Evolutionary conservation across 2,888 invertebrate species (phyloP).

Genomic region (Allygus modestus): DNA sequence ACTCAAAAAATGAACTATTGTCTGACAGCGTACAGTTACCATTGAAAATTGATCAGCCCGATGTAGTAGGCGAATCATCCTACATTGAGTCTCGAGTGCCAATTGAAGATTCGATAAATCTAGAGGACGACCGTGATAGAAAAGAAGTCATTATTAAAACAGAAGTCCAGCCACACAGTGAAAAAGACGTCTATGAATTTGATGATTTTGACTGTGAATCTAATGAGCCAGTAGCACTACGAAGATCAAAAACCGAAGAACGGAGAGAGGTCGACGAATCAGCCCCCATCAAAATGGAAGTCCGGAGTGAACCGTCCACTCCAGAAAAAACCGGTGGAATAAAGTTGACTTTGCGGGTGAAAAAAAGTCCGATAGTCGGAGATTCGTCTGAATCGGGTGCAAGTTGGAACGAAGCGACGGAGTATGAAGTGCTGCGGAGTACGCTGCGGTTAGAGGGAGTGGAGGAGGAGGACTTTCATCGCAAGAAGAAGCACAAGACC

Average conservation of each 20-base stretch:
- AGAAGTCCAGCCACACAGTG: neutral
- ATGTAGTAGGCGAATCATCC: neutral
- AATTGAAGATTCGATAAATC: neutral
- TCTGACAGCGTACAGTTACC: conserved; percentile 28
- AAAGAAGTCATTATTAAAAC: conserved; percentile 8
- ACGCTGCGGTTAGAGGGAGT: conserved; percentile 85
- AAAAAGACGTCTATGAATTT: conserved; percentile 78
- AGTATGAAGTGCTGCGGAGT: conserved; percentile 83
- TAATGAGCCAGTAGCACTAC: conserved; percentile 71
- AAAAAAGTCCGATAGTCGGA: conserved; percentile 90
- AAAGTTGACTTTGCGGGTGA: conserved; percentile 87
- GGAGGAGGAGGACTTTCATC: conserved; percentile 72
- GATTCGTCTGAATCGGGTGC: conserved; percentile 90
- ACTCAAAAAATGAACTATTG: neutral
- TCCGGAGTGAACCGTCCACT: conserved; percentile 54
- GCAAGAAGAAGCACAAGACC: conserved; percentile 81
- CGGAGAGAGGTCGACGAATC: conserved; percentile 70
- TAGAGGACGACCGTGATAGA: neutral
- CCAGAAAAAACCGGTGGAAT: conserved; percentile 63
- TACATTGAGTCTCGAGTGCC: neutral
- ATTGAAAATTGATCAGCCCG: conserved; percentile 8
- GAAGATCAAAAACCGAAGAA: conserved; percentile 70
- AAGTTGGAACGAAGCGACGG: conserved; percentile 83
- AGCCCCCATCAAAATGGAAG: conserved; percentile 63
- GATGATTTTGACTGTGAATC: conserved; percentile 74